Base-by-base conservation (phyloP, 1,140 invertebrate genomes). In the Drosophila guanche region DNA sequence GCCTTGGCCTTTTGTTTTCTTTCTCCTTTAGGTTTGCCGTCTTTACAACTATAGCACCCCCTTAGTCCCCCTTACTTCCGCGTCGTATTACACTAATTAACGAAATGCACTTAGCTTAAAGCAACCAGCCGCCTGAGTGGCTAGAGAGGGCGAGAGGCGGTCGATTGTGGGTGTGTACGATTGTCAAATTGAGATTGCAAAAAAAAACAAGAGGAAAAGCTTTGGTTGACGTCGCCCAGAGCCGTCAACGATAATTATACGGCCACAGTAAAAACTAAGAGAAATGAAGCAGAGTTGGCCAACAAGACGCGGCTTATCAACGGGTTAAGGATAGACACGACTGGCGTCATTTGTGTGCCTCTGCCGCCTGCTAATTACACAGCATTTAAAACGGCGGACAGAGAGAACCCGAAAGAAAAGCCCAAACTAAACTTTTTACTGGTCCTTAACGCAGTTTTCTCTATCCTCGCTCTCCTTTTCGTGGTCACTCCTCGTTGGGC, bases 61-160 rank as follows among this genome's bases (percentile, higher is more conserved):
- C 29, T 16, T 0, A 45, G 0, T n/a, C 20, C 55, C 29, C 29
- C 52, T 8, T 29, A 45, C 16, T 37, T 25, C 55, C 46, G 46
- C 56, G 12, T 75, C 45, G 57, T 58, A 70, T 83, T 86, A 86
- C 78, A 88, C 84, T 88, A 88, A 88, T 88, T 88, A 88, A 89
- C 84, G 79, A 79, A 88, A 88, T 88, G 83, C 84, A 88, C 75
- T 88, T 83, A 78, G 69, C 83, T 48, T 40, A 42, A 57, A 40
- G 27, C 41, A 27, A 52, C 45, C 22, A 16, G 14, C 37, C 40
- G 25, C 16, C 46, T 27, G 14, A 43, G 37, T 42, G 22, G 41
- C 20, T 22, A 3, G 46, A 14, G 12, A 6, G 43, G 12, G 20
- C 3, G 16, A 5, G 41, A n/a, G 41, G 14, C 23, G 51, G 37